Conservation (phyloP, 2,113 vertebrate genomes). For the Numenius arquata region DNA sequence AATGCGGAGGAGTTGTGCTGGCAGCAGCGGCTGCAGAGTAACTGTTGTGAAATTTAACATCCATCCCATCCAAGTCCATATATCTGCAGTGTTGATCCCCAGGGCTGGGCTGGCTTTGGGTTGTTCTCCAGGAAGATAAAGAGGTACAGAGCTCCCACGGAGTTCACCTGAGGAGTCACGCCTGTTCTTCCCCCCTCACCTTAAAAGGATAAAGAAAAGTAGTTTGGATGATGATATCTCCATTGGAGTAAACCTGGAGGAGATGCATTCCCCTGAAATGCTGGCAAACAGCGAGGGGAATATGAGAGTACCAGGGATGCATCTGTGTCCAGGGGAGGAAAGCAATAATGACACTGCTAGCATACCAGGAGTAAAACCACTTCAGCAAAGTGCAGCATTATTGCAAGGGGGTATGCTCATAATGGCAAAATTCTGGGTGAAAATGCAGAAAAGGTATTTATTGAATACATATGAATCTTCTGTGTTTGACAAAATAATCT, state of each 20-base stretch:
- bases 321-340: neutral
- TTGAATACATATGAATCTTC: neutral
- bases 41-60: neutral
- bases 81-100: neutral
- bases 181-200: neutral
- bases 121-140: neutral
- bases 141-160: neutral
- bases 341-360: neutral
- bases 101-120: neutral
- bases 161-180: neutral
- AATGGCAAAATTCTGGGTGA: neutral
- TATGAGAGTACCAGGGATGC: neutral
- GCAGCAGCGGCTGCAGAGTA: neutral
- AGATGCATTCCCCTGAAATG: neutral
- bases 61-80: neutral
- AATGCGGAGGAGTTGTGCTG: neutral
- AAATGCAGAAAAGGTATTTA: neutral
- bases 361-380: neutral
- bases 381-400: neutral
- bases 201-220: neutral
- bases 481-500: neutral
- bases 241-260: neutral
- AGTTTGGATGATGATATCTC: neutral
- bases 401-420: neutral
- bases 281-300: neutral